Evolutionary conservation across 2,113 vertebrate species (phyloP).

Genomic region (Serinus canaria): DNA sequence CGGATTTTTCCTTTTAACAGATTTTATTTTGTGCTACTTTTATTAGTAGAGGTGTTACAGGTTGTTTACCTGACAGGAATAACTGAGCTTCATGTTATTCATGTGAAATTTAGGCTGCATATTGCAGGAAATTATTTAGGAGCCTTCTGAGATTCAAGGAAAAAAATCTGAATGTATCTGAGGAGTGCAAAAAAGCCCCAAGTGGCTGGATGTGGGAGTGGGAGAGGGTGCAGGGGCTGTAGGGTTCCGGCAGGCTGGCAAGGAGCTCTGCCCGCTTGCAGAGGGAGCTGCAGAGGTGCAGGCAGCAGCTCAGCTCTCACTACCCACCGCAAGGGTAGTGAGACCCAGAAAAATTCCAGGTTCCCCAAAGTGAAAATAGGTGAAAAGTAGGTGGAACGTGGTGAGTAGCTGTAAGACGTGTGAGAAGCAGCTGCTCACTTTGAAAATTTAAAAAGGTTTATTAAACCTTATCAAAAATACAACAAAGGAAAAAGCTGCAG

Average conservation of each 20-base stretch:
- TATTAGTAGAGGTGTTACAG: not conserved
- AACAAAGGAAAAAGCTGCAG: too few relatives aligned
- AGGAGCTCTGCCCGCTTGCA: not conserved
- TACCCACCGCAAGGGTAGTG: rapidly evolving
- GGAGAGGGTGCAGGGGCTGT: rapidly evolving
- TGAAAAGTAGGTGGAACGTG: rapidly evolving
- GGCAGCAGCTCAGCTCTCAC: not conserved
- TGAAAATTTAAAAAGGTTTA: too few relatives aligned
- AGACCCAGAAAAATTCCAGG: not conserved
- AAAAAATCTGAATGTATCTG: not conserved
- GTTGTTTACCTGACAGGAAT: not conserved
- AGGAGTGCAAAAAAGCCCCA: not conserved
- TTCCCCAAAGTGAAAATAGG: not conserved
- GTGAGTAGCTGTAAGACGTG: not conserved
- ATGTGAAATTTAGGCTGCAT: not conserved
- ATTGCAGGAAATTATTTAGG: not conserved
- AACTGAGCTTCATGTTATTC: not conserved
- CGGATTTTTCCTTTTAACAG: not conserved
- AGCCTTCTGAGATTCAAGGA: not conserved
- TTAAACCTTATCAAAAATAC: too few relatives aligned
- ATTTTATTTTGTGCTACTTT: not conserved
- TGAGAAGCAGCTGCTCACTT: too few relatives aligned
- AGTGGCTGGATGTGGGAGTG: not conserved
- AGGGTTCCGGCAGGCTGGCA: rapidly evolving
- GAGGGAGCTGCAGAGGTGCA: not conserved